phyloP scores from a whole-genome alignment of 2,797 vertebrate species.

The Lithobates sylvaticus region DNA sequence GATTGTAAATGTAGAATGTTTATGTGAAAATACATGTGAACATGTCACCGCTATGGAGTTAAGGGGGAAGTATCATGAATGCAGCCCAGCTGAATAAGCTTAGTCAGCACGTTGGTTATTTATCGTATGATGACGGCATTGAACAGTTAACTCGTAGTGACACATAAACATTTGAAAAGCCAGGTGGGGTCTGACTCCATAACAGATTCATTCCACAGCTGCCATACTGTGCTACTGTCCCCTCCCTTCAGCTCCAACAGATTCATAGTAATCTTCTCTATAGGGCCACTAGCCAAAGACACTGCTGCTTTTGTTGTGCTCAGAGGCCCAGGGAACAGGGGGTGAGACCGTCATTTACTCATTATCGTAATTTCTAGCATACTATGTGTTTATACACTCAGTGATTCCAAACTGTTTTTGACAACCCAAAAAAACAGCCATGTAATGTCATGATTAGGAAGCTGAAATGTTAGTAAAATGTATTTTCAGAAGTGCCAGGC shows the following conservation, averaged over 20 bases:
- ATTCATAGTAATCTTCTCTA: slow-evolving; percentile 7
- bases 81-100: neutral
- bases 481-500: neutral
- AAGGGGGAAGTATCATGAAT: neutral
- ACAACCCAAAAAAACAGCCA: neutral
- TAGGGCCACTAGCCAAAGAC: slow-evolving; percentile 25
- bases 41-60: neutral
- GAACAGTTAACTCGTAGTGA: slow-evolving; percentile 9
- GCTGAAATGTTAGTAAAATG: neutral
- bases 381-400: neutral
- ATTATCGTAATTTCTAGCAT: slow-evolving; percentile 17
- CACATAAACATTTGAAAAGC: slow-evolving; percentile 27
- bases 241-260: slow-evolving; percentile 12
- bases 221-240: slow-evolving; percentile 6
- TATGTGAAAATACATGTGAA: too few species aligned
- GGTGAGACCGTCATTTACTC: neutral
- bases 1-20: neutral
- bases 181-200: slow-evolving; percentile 34
- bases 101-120: neutral
- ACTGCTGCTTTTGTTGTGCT: slow-evolving; percentile 49
- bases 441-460: neutral
- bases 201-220: slow-evolving; percentile 44
- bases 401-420: neutral
- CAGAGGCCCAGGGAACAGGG: slow-evolving; percentile 6
- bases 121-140: slow-evolving; percentile 11